Percentiles rank a stretch among this genome's conserved stretches.
Evolutionary conservation across 2,113 vertebrate genomes (phyloP).

Genomic region (Pangasianodon gigas): DNA sequence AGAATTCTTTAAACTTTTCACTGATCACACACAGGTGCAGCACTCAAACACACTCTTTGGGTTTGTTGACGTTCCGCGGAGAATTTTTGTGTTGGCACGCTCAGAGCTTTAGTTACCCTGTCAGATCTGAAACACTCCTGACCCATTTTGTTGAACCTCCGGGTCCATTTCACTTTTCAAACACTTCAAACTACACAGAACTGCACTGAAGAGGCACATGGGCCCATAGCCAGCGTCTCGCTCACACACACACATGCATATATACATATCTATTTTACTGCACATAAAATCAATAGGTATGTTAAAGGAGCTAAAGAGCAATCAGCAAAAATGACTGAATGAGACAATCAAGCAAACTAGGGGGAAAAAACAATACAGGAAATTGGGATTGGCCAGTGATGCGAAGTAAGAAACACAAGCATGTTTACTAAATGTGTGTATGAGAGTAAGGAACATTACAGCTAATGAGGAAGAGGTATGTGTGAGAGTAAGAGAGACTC

Average conservation of each 20-base stretch:
- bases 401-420: background rate
- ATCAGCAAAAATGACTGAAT: background rate
- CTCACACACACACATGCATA: background rate
- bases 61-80: background rate
- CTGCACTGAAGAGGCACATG: background rate
- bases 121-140: background rate
- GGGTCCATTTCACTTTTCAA: slow-evolving; percentile 1
- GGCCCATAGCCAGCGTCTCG: background rate
- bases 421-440: slow-evolving; percentile 7
- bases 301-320: background rate
- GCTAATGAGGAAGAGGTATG: background rate
- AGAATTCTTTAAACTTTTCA: background rate
- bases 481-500: background rate
- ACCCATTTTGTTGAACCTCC: background rate
- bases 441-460: background rate
- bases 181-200: background rate
- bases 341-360: background rate
- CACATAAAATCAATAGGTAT: background rate
- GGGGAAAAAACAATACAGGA: background rate
- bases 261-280: background rate
- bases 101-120: slow-evolving; percentile 12
- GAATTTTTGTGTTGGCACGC: background rate
- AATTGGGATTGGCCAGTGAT: background rate
- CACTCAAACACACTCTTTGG: background rate
- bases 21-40: slow-evolving; percentile 2